These are phyloP conservation scores for Punctoribates punctum DNA, from an alignment of 2,888 invertebrate species.

Conservation along the genomic window DNA sequence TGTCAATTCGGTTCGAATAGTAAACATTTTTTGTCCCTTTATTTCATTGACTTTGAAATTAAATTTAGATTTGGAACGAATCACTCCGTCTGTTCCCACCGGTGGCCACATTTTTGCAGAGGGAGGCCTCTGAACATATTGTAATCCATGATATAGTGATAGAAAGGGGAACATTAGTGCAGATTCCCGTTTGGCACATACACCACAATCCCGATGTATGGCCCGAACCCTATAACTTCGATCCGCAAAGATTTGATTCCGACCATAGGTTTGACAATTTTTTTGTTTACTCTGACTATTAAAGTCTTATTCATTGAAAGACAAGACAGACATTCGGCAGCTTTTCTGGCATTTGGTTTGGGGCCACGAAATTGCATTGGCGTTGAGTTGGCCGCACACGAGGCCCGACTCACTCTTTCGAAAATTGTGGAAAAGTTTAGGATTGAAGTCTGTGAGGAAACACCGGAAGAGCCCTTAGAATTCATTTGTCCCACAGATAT, in stretches of 20 bases:
- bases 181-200: slow-evolving; percentile 49
- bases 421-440: slow-evolving; percentile 44
- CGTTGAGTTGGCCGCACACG: slow-evolving; percentile 46
- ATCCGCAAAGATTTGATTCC: slow-evolving; percentile 49
- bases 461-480: slow-evolving; percentile 43
- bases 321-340: slow-evolving; percentile 18
- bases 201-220: slow-evolving; percentile 49
- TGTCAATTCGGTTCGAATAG: not conserved
- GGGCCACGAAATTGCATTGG: slow-evolving; percentile 48
- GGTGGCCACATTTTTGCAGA: slow-evolving; percentile 44
- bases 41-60: not conserved
- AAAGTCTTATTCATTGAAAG: not conserved
- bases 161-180: slow-evolving; percentile 47
- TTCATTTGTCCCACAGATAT: slow-evolving; percentile 21
- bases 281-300: not conserved
- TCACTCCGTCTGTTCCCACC: slow-evolving; percentile 46
- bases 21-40: not conserved
- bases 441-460: slow-evolving; percentile 43
- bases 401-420: slow-evolving; percentile 46
- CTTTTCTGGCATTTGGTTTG: slow-evolving; percentile 47
- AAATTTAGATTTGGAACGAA: slow-evolving; percentile 40
- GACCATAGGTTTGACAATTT: slow-evolving; percentile 31
- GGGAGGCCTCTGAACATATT: slow-evolving; percentile 43
- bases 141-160: slow-evolving; percentile 44
- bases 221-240: slow-evolving; percentile 49